A percentile compares a stretch with the other conserved stretches of the same genome.
These are phyloP conservation scores for Noctua comes DNA, from an alignment of 2,888 invertebrate genomes.

Conservation along the genomic window DNA sequence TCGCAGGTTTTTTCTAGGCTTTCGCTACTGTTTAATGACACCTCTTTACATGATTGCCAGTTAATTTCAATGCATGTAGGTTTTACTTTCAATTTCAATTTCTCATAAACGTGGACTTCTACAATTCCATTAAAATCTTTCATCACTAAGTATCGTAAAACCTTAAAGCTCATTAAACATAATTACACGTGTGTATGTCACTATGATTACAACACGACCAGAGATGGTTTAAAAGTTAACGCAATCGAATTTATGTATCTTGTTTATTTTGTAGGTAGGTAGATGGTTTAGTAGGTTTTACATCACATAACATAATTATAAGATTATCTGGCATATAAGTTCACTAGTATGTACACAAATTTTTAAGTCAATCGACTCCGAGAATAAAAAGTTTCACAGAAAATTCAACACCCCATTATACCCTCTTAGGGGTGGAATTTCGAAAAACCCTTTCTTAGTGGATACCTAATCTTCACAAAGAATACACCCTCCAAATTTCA, in stretches of 20 bases:
- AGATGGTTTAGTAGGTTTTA: neutral
- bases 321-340: neutral
- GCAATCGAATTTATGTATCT: slow-evolving; percentile 11
- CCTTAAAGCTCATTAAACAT: slow-evolving; percentile 6
- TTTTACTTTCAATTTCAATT: neutral
- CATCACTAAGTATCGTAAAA: slow-evolving; percentile 11
- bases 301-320: neutral
- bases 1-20: neutral
- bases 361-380: no score
- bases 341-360: no score
- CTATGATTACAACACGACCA: slow-evolving; percentile 25
- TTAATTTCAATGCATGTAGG: neutral
- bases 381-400: no score
- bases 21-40: neutral
- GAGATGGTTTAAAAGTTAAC: slow-evolving; percentile 18
- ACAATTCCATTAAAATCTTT: slow-evolving; percentile 12
- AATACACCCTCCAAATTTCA: no score
- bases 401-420: no score
- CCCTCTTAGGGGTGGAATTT: no score
- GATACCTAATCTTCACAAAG: no score
- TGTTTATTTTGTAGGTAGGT: neutral
- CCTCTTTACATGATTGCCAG: neutral
- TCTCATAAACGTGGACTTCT: neutral
- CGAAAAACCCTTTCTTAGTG: no score
- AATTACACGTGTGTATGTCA: slow-evolving; percentile 11